Conservation (phyloP, 1,140 invertebrate species). For the Meloidogyne chitwoodi region DNA sequence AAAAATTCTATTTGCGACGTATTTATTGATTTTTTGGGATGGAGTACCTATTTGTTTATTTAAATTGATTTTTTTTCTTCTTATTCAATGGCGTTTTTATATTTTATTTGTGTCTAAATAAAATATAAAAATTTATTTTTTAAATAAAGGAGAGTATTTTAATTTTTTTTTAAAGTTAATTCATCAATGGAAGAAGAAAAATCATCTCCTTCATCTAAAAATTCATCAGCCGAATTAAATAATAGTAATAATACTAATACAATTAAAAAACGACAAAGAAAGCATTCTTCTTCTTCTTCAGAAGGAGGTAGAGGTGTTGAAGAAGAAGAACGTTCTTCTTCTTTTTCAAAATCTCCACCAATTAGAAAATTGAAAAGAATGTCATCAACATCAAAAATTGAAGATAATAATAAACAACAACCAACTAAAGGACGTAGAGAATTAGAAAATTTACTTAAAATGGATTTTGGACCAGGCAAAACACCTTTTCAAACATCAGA, state of each 20-base stretch:
- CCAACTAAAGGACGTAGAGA: constrained; percentile 28
- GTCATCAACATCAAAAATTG: background rate
- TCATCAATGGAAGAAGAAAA: background rate
- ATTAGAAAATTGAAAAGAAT: background rate
- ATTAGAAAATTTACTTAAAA: constrained; percentile 31
- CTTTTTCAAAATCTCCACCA: background rate
- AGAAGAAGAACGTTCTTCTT: background rate
- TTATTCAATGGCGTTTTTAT: too few species aligned
- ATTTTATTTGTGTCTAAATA: too few species aligned
- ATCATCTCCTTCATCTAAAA: background rate
- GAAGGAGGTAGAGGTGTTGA: background rate
- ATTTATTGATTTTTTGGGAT: background rate
- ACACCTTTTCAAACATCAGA: constrained; percentile 37
- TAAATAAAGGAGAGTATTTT: background rate
- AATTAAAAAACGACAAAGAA: background rate
- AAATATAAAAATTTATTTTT: too few species aligned
- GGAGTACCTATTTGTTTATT: too few species aligned
- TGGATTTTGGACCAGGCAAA: constrained; percentile 39
- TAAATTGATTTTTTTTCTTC: too few species aligned
- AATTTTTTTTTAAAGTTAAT: background rate
- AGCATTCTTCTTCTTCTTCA: background rate
- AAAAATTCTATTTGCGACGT: background rate
- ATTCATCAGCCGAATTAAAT: background rate
- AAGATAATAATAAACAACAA: background rate
- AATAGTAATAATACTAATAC: background rate